Conservation (phyloP, 2,888 invertebrate genomes). For the Drosophila borborema region DNA sequence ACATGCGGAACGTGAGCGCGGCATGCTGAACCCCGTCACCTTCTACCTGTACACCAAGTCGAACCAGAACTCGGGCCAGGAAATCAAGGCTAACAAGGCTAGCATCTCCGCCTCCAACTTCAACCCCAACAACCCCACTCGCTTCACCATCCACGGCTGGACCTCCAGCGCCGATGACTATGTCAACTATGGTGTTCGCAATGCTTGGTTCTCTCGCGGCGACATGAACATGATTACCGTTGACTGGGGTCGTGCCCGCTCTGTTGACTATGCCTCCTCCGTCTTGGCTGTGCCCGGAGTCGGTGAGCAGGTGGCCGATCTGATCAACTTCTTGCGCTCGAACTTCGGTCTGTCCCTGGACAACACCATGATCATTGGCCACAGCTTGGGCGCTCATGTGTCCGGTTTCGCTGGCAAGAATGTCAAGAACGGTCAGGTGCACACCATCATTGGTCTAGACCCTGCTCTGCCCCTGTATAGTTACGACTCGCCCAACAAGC, state of each 20-base stretch:
- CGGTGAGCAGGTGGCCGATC: conserved; percentile 74
- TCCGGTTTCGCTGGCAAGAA: conserved; percentile 88
- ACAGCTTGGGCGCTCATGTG: conserved; percentile 88
- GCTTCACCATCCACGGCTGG: conserved; percentile 86
- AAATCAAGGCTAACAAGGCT: conserved; percentile 56
- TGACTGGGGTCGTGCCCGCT: conserved; percentile 87
- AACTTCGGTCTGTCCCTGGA: conserved; percentile 85
- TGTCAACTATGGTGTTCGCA: conserved; percentile 73
- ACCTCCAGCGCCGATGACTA: conserved; percentile 84
- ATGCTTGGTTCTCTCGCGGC: conserved; percentile 87
- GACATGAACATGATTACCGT: conserved; percentile 88
- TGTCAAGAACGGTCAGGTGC: conserved; percentile 86
- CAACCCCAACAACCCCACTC: conserved; percentile 70
- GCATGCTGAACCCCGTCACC: conserved; percentile 62
- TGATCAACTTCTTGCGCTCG: conserved; percentile 85
- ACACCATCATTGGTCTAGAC: conserved; percentile 86
- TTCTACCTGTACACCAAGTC: conserved; percentile 77
- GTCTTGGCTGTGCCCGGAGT: conserved; percentile 83
- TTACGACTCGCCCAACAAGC: conserved; percentile 63
- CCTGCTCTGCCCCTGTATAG: conserved; percentile 81
- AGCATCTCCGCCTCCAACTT: conserved; percentile 59
- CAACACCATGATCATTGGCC: conserved; percentile 86
- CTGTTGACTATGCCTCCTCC: conserved; percentile 86
- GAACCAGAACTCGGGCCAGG: conserved; percentile 58
- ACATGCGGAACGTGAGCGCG: conserved; percentile 43